Evolutionary conservation across 2,113 vertebrate species (phyloP).

Genomic region (Numenius arquata): DNA sequence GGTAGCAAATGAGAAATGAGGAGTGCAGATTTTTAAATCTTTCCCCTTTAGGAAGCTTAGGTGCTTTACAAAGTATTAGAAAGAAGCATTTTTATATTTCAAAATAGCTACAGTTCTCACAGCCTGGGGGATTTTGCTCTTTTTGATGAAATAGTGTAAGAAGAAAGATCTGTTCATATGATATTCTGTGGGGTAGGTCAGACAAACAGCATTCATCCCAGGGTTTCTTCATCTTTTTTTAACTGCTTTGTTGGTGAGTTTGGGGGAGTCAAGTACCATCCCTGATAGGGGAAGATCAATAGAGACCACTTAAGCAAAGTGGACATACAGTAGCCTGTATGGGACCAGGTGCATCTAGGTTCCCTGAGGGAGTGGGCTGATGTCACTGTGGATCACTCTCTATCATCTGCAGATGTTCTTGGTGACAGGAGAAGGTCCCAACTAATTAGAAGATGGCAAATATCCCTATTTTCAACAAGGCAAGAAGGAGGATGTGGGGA

Average conservation of each 20-base stretch:
- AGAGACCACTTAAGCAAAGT: neutral
- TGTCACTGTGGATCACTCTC: neutral
- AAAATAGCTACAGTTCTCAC: neutral
- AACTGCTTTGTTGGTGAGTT: neutral
- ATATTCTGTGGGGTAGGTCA: neutral
- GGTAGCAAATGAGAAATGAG: slow-evolving; percentile 23
- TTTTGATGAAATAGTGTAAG: neutral
- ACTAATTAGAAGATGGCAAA: neutral
- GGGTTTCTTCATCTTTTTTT: neutral
- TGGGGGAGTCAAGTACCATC: neutral
- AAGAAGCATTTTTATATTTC: slow-evolving; percentile 16
- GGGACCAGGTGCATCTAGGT: neutral
- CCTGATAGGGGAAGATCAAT: neutral
- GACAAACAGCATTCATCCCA: neutral
- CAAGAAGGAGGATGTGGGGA: neutral
- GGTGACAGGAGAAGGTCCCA: neutral
- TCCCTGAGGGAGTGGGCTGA: neutral
- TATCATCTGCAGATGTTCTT: neutral
- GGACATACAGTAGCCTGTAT: neutral
- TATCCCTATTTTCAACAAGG: neutral
- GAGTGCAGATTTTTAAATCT: slow-evolving; percentile 17
- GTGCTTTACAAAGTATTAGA: neutral
- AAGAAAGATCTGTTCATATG: neutral
- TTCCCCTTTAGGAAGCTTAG: slow-evolving; percentile 17
- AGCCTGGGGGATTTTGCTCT: neutral